Conservation (phyloP, 2,113 vertebrate genomes). For the Saimiri boliviensis region DNA sequence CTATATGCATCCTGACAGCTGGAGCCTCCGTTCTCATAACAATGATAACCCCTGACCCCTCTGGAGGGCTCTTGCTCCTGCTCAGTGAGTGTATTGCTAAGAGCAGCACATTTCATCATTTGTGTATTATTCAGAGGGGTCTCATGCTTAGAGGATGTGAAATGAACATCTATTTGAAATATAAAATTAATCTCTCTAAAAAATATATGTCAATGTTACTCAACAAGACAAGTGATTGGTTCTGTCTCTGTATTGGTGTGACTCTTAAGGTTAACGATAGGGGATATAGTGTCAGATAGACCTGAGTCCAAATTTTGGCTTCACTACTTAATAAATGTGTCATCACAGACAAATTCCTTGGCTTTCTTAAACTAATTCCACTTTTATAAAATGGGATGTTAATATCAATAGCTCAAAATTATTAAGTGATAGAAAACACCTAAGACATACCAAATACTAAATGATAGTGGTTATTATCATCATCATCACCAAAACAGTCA, state of each 20-base stretch:
- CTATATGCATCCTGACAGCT: conserved; percentile 52
- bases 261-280: neutral
- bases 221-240: neutral
- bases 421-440: neutral
- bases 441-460: neutral
- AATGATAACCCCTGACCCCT: conserved; percentile 15
- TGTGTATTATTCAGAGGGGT: neutral
- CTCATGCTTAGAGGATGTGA: neutral
- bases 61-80: neutral
- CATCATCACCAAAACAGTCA: neutral
- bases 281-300: neutral
- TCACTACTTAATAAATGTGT: neutral
- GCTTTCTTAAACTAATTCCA: neutral
- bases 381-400: neutral
- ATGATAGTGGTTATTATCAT: neutral
- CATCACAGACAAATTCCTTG: neutral
- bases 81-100: neutral
- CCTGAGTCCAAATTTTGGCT: neutral
- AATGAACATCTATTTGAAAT: neutral
- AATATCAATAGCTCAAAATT: neutral
- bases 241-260: neutral
- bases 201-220: neutral
- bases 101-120: neutral
- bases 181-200: neutral
- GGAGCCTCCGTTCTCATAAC: conserved; percentile 24